Base-by-base conservation (phyloP, 2,797 vertebrate species). In the Echeneis naucrates region DNA sequence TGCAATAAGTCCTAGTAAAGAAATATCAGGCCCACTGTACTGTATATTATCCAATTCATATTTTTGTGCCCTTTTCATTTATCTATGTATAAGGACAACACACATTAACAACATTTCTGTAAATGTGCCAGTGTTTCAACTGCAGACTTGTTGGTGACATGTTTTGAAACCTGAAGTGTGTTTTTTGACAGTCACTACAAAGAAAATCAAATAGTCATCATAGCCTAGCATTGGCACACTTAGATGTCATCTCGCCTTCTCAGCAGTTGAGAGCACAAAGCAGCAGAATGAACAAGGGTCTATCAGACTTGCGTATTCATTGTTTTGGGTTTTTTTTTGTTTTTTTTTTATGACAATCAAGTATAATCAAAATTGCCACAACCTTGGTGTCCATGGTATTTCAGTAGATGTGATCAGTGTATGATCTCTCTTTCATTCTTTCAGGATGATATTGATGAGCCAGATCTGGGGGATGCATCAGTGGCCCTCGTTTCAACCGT, bases 401-500 rank as follows among this genome's bases (percentile, higher is more conserved):
- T 42, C 16, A 11, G 56, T 42, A 26, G 19, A 59, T 33, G 35
- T 51, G 16, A 32, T 47, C 63, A 17, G 17, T 55, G 16, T 44
- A n/a, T 58, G 23, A 30, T 62, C 30, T 17, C 16, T 11, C 24
- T 69, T 52, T 57, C 10, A 45, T 54, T 63, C 1, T 45, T 33
- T 60, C 4, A 74, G 42, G 42, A 60, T n/a, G 33, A 44, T 13
- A 6, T 2, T 1, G 50, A 47, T 72, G 63, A 80, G 23, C 44
- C 62, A 56, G 51, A 80, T 0, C n/a, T 68, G 1, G n/a, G 9
- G 1, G 63, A 48, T 62, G 24, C 5, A 5, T 4, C 44, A 51
- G 62, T 76, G 27, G 38, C 4, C 52, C 44, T 75, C 27, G 40
- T 70, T 42, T 70, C 44, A 58, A 9, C 8, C n/a, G 1, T 63